phyloP scores from a whole-genome alignment of 2,113 vertebrate species.

The Chaenogobius annularis region DNA sequence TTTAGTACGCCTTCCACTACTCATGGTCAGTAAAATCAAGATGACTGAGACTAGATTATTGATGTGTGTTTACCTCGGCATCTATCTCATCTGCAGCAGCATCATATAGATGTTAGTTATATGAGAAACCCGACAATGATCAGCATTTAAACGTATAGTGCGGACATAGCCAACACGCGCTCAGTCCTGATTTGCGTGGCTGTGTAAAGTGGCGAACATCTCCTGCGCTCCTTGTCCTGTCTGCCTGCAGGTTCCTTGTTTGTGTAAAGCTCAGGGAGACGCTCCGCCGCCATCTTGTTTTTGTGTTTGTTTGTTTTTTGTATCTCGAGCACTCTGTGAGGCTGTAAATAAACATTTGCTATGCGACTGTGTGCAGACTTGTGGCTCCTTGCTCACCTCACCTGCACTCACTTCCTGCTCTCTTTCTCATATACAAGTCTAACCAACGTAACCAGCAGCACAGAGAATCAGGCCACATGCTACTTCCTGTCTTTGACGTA shows the following conservation, averaged over 20 bases:
- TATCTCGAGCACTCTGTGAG: conserved; percentile 72
- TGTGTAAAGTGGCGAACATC: not conserved
- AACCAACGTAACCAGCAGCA: conserved; percentile 13
- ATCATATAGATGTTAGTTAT: no score
- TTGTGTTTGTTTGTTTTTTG: conserved; percentile 35
- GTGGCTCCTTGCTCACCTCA: conserved; percentile 32
- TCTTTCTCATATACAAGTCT: conserved; percentile 18
- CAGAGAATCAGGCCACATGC: conserved; percentile 57
- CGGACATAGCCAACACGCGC: conserved; percentile 38
- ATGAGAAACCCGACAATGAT: no score
- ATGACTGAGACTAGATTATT: no score
- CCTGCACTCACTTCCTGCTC: conserved; percentile 70
- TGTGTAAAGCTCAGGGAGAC: conserved; percentile 80
- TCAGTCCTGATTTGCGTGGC: not conserved
- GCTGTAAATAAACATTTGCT: conserved; percentile 82
- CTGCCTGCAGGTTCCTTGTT: conserved; percentile 60
- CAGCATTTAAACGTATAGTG: not conserved
- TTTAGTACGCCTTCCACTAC: no score
- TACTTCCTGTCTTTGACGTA: conserved; percentile 61
- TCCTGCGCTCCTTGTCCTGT: conserved; percentile 17
- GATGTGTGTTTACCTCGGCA: no score
- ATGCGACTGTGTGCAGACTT: conserved; percentile 40
- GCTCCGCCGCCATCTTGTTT: conserved; percentile 62
- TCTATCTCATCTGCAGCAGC: no score
- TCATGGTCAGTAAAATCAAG: no score